Evolutionary conservation across 2,113 vertebrate genomes (phyloP), one percentile per base, ranked within the genome.

Genomic region (Percina caprodes): DNA sequence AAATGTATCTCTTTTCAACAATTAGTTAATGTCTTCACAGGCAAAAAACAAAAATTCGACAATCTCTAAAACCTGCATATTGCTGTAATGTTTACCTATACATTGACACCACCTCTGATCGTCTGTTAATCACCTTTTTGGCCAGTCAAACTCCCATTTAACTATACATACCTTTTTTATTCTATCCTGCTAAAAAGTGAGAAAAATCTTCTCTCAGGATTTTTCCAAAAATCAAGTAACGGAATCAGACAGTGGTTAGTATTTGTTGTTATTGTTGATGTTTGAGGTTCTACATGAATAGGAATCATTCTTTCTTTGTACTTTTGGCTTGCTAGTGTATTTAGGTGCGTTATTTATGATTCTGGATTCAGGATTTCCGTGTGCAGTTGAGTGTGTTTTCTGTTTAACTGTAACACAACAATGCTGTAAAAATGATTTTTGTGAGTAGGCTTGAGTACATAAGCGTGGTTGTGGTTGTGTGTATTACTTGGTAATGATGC

Each of bases 401-500:
- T 42, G n/a, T 58, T 61, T 79, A 63, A 76, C 66, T 70, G 42
- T 35, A 59, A 74, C 24, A 60, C n/a, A 42, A 39, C 14, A 26
- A 15, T 5, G 39, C 33, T 69, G 49, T 62, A 65, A 42, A 35
- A 39, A 21, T 24, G 3, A 8, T 48, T 30, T 46, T 14, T 21
- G 24, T 56, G 60, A 67, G 63, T 65, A 18, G 33, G 16, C 18
- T 51, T 65, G 51, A 14, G 26, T 35, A 62, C 35, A 15, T 18
- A 10, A 59, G 52, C 21, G 18, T 54, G 60, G 8, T 24, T 24
- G 33, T 49, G 55, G 8, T n/a, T 78, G 61, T 62, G 46, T 65
- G 46, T 71, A 15, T 30, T 46, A 58, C 55, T 54, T 69, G 54
- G 68, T 79, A 56, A 66, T 90, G 84, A 85, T 86, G 75, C 78